Conservation (phyloP, 2,113 vertebrate species). For the Microcebus lehilahytsara region DNA sequence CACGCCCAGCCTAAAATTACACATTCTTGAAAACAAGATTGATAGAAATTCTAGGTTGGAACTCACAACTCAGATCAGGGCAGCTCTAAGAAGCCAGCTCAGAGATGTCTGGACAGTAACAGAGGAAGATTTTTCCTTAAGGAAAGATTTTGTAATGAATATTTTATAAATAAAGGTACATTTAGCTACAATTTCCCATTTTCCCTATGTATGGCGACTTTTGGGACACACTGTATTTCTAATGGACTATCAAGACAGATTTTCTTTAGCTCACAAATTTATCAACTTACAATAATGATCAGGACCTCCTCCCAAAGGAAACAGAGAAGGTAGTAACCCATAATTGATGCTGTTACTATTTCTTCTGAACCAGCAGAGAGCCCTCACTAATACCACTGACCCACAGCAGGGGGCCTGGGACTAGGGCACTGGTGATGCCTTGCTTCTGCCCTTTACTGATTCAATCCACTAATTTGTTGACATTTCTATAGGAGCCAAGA, state of each 20-base stretch:
- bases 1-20: not conserved
- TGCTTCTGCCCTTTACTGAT: not conserved
- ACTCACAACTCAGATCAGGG: not conserved
- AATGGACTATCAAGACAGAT: not conserved
- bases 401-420: not conserved
- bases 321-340: not conserved
- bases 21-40: not conserved
- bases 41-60: not conserved
- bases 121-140: not conserved
- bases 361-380: not conserved
- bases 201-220: too few relatives aligned
- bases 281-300: not conserved
- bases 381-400: not conserved
- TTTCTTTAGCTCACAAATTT: not conserved
- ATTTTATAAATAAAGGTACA: too few relatives aligned
- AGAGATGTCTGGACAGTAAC: rapidly evolving
- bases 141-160: too few relatives aligned
- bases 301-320: not conserved
- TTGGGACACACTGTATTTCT: too few relatives aligned
- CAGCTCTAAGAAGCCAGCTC: too few relatives aligned
- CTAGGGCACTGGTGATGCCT: not conserved
- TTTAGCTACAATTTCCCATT: too few relatives aligned
- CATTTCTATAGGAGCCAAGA: not conserved
- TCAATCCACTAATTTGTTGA: not conserved
- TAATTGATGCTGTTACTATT: too few relatives aligned